Evolutionary conservation across 1,140 invertebrate species (phyloP), one percentile per base, ranked within the genome.

Genomic region (Drosophila nikananu): DNA sequence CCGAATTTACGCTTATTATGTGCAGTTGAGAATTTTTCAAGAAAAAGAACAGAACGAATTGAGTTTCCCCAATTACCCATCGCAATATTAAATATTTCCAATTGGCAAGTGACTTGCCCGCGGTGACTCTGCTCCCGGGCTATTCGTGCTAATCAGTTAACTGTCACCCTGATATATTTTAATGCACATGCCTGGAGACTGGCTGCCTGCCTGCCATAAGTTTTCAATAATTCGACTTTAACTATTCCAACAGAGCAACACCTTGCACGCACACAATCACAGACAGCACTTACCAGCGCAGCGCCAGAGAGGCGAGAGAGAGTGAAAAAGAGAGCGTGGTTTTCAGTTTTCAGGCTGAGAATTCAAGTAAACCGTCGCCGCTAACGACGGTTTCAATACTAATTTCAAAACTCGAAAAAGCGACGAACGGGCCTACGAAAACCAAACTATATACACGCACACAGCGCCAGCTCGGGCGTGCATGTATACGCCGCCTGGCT

Each of bases 361-460:
- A 75, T 77, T 82, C 65, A 71, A 86, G 63, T 65, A 78, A 77
- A 86, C 83, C 83, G 86, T 77, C 80, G 63, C 57, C 57, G 49
- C 48, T 78, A 78, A 87, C 83, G 70, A 68, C 76, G 80, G 73
- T 86, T 86, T 86, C 80, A 86, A 86, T 86, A 86, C 76, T 86
- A 73, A 79, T 78, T 78, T 77, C 58, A 83, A 87, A 86, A 87
- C 86, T 89, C 86, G 72, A 84, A 87, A 87, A 87, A 87, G 77
- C 86, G 80, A 87, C 83, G 81, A 83, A 87, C 81, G 75, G 71
- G 84, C 84, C 84, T 87, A 87, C 81, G 83, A 87, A 89, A 87
- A 81, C 81, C 79, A 83, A 87, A 80, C 75, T 79, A 79, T 80
- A 79, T 79, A 72, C 52, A 49, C 35, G 39, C 30, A 52, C 49